phyloP scores from a whole-genome alignment of 92 coral and sea anemone genomes.

The Umimayanthus chanpuru region DNA sequence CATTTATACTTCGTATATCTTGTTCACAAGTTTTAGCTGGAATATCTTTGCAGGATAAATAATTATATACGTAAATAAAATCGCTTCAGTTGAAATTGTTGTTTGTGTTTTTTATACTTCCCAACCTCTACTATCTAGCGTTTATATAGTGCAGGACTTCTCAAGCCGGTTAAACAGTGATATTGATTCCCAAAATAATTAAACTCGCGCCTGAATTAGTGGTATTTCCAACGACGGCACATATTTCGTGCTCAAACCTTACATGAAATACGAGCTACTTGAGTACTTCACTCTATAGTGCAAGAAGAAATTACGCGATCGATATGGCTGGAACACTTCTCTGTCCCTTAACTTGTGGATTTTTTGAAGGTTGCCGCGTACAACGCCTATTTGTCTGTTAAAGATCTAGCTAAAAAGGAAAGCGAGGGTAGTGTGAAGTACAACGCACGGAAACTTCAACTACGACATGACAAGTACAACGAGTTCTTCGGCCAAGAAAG shows the following conservation, averaged over 20 bases:
- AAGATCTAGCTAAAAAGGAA: background rate
- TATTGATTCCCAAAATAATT: background rate
- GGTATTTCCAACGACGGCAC: background rate
- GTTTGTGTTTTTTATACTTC: background rate
- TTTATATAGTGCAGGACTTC: background rate
- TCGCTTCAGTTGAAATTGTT: background rate
- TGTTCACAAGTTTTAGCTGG: background rate
- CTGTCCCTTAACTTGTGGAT: conserved; percentile 28
- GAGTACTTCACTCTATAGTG: background rate
- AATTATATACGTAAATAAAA: background rate
- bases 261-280: background rate
- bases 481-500: too few relatives aligned
- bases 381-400: background rate
- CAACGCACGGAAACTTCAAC: background rate
- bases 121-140: background rate
- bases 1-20: background rate
- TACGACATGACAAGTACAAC: too few relatives aligned
- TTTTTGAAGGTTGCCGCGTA: conserved; percentile 12
- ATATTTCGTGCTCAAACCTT: conserved; percentile 21
- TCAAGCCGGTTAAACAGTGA: background rate
- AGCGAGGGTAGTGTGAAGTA: background rate
- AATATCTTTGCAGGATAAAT: background rate
- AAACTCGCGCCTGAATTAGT: conserved; percentile 1
- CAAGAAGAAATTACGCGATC: conserved; percentile 8
- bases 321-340: conserved; percentile 35